Percentiles rank a stretch among this genome's conserved stretches.
These are phyloP conservation scores for Lysiphlebus fabarum DNA, from an alignment of 1,140 invertebrate species.

Conservation along the genomic window DNA sequence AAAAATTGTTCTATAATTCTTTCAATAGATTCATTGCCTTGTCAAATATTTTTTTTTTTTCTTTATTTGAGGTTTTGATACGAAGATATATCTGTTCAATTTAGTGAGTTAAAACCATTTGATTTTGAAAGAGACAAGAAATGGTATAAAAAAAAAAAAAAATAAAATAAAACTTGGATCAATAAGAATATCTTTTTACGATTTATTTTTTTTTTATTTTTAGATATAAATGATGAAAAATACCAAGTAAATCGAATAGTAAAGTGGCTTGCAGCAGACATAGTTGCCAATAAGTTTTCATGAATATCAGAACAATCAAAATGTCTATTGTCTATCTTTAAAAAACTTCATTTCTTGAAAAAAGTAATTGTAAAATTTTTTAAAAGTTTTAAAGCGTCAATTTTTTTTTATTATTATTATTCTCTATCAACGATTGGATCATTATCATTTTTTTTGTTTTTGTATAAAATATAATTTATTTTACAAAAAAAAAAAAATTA, in stretches of 20 bases:
- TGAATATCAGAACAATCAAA: slow-evolving; percentile 13
- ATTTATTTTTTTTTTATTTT: slow-evolving; percentile 19
- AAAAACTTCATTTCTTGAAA: not conserved
- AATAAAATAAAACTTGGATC: slow-evolving; percentile 3
- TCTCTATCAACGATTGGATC: no score
- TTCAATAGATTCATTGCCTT: no score
- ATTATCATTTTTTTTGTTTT: no score
- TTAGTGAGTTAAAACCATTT: no score
- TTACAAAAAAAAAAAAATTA: no score
- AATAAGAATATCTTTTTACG: slow-evolving; percentile 14
- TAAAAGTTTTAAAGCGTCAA: not conserved
- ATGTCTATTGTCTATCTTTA: slow-evolving; percentile 12
- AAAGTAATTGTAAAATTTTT: slow-evolving; percentile 4
- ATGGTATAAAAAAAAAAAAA: not conserved
- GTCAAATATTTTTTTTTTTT: no score
- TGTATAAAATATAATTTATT: no score
- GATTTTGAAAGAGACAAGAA: not conserved
- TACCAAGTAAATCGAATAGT: slow-evolving; percentile 23
- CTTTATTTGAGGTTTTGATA: no score
- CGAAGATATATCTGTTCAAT: no score
- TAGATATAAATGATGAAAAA: slow-evolving; percentile 19
- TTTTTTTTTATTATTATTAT: no score
- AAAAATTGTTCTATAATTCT: no score
- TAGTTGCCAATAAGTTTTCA: slow-evolving; percentile 18
- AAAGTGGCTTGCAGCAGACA: slow-evolving; percentile 19